Evolutionary conservation across 37 sponge, comb jelly and placozoan species (phyloP), one percentile per base, ranked within the genome.

Genomic region (Halichondria panicea): DNA sequence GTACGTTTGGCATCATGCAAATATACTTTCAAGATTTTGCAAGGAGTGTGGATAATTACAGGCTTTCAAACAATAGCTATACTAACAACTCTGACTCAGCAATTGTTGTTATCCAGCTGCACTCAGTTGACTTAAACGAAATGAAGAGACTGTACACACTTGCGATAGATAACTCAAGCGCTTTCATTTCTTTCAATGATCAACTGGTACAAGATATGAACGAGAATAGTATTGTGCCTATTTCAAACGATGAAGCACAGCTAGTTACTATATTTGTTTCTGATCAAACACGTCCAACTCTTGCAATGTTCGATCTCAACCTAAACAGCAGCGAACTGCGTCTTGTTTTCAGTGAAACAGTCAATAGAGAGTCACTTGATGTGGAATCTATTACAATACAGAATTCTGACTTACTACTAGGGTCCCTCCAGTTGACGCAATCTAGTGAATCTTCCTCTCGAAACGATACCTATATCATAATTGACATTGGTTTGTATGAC

Each of bases 301-400:
- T 95, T 6, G 73, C 73, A 31, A 75, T 68, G 54, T 92, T 88
- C 66, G 84, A 85, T 32, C 63, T 95, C 68, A 78, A 89, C 44
- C 43, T 95, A 46, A 81, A 92, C 67, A 66, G 34, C 18, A 76
- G 93, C 65, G 48, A 64, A 44, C 66, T 95, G 48, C 25, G 69
- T 19, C 87, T 95, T n/a, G 21, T 79, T 22, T 95, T 92, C 77
- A 81, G 79, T 66, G 96, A 95, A 60, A 95, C 96, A 36, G 86
- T 95, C 22, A 77, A 77, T 24, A 63, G 82, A 1, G 65, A 66
- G 27, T 81, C 88, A 11, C 67, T 95, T 12, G 43, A 80, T 62
- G 82, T 85, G 9, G 68, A 72, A 13, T 55, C 78, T 40, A 73
- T 95, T 12, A 84, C 81, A 3, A 36, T 95, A 1, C 96, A 95